Conservation (phyloP, 2,797 vertebrate genomes). For the Alosa sapidissima region DNA sequence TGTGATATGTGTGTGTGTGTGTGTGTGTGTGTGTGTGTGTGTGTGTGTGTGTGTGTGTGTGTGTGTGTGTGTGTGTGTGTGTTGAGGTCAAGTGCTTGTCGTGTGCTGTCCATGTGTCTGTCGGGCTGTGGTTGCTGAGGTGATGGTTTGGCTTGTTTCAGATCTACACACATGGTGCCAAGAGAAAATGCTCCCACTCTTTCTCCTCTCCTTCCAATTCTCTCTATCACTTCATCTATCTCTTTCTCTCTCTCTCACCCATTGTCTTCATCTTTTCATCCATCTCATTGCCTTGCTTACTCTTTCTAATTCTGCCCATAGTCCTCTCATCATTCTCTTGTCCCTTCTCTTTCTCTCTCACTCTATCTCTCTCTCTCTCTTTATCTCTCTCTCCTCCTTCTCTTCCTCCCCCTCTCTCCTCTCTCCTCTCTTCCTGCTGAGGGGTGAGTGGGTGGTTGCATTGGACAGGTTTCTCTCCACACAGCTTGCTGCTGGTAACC, state of each 20-base stretch:
- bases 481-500: neutral
- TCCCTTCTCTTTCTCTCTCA: neutral
- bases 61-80: constrained; percentile 15
- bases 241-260: neutral
- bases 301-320: neutral
- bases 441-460: neutral
- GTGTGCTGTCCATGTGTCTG: neutral
- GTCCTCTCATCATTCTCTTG: neutral
- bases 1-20: neutral
- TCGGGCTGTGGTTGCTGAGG: neutral
- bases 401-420: too few relatives aligned
- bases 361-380: too few relatives aligned
- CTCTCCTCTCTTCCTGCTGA: neutral
- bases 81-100: too few relatives aligned
- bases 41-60: neutral
- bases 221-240: neutral
- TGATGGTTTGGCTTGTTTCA: neutral
- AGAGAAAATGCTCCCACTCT: neutral
- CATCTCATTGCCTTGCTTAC: neutral
- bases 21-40: neutral
- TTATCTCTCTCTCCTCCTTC: neutral
- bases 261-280: neutral
- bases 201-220: neutral
- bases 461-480: neutral
- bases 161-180: neutral